phyloP scores from a whole-genome alignment of 2,797 vertebrate genomes.

The Poliocrania exsul region DNA sequence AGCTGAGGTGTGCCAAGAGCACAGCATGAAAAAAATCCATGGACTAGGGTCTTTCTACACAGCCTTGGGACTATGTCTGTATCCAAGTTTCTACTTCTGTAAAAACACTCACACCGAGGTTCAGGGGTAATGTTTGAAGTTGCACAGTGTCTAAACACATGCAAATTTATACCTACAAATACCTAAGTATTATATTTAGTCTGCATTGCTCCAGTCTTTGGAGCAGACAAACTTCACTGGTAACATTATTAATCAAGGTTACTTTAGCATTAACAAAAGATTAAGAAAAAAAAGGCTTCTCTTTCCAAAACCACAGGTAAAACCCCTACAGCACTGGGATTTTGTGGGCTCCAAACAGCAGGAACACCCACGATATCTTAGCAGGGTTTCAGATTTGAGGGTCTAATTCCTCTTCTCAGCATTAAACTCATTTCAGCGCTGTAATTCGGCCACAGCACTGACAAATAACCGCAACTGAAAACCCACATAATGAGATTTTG shows the following conservation, averaged over 20 bases:
- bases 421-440: not conserved
- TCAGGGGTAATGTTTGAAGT: not conserved
- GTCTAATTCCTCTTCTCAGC: not conserved
- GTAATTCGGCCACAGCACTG: not conserved
- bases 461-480: not conserved
- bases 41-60: not conserved
- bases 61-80: not conserved
- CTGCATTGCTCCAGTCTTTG: not conserved
- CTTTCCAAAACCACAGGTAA: not conserved
- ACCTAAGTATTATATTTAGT: not conserved
- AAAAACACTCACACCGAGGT: not conserved
- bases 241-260: not conserved
- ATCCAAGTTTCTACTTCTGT: not conserved
- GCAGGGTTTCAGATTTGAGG: not conserved
- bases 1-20: not conserved
- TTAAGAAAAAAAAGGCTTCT: not conserved
- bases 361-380: not conserved
- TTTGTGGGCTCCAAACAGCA: not conserved
- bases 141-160: not conserved
- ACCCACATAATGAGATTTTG: slow-evolving; percentile 25
- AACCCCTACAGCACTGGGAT: not conserved
- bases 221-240: not conserved
- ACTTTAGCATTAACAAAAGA: not conserved
- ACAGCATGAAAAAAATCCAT: not conserved
- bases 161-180: not conserved